Conservation (phyloP, 2,113 vertebrate species). For the Myrmophylax atrothorax region DNA sequence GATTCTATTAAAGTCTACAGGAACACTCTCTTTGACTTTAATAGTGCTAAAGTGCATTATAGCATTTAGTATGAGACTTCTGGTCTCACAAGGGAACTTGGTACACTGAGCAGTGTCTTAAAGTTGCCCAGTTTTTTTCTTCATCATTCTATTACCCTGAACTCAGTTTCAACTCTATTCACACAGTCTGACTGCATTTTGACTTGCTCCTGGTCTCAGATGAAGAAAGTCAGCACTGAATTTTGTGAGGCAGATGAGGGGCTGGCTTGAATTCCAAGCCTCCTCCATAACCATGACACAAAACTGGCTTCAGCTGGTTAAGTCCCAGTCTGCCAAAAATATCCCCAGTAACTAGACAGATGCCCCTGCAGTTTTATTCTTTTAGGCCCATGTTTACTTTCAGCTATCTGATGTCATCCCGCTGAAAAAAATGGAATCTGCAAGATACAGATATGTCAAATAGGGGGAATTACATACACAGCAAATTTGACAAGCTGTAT, state of each 20-base stretch:
- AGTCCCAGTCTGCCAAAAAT: not conserved
- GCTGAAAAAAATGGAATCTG: not conserved
- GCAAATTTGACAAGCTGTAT: rapidly evolving
- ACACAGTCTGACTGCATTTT: not conserved
- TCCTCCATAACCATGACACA: not conserved
- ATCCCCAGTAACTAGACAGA: not conserved
- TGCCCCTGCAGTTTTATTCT: not conserved
- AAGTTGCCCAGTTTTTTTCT: not conserved
- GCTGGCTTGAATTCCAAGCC: not conserved
- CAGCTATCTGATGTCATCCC: not conserved
- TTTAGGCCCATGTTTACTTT: not conserved
- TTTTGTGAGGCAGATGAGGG: not conserved
- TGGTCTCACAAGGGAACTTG: not conserved
- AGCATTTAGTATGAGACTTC: not conserved
- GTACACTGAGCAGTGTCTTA: not conserved
- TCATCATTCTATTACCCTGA: not conserved
- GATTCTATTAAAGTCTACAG: not conserved
- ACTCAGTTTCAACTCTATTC: not conserved
- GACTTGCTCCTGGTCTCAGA: too few species aligned
- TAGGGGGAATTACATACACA: rapidly evolving
- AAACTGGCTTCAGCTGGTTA: not conserved
- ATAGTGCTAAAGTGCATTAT: not conserved
- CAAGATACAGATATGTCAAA: not conserved
- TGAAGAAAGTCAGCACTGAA: not conserved
- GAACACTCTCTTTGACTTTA: not conserved